Conservation (phyloP, 1,140 invertebrate genomes). For the Lordiphosa collinella region DNA sequence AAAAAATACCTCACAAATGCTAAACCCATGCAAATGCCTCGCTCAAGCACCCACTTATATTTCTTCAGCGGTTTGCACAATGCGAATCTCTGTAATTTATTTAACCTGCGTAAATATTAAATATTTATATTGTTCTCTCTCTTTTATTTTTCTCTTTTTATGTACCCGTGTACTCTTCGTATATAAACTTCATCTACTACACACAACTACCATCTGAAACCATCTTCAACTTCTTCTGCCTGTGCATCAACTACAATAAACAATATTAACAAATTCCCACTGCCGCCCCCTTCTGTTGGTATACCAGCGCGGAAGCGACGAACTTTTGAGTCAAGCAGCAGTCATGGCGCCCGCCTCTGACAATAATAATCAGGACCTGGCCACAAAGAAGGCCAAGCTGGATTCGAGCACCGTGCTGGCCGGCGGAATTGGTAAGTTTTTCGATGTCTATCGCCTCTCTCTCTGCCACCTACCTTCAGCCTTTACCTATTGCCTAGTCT, state of each 20-base stretch:
- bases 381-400: constrained; percentile 93
- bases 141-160: constrained; percentile 78
- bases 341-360: constrained; percentile 96
- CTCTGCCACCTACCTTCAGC: background rate
- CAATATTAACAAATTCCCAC: constrained; percentile 40
- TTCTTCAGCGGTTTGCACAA: constrained; percentile 14
- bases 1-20: background rate
- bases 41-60: constrained; percentile 31
- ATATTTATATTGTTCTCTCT: constrained; percentile 77
- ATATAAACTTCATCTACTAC: constrained; percentile 68
- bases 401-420: constrained; percentile 77
- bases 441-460: background rate
- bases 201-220: constrained; percentile 67
- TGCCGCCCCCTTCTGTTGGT: constrained; percentile 51
- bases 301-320: constrained; percentile 96
- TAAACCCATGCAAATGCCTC: constrained; percentile 41
- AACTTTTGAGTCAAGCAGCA: constrained; percentile 94
- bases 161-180: constrained; percentile 61
- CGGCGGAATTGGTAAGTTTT: constrained; percentile 79
- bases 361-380: constrained; percentile 94
- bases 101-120: constrained; percentile 75
- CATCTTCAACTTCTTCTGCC: constrained; percentile 69
- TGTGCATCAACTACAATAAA: constrained; percentile 35
- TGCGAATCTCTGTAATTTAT: constrained; percentile 63
- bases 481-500: constrained; percentile 8